Evolutionary conservation across 2,797 vertebrate species (phyloP).

Genomic region (Sciaenops ocellatus): DNA sequence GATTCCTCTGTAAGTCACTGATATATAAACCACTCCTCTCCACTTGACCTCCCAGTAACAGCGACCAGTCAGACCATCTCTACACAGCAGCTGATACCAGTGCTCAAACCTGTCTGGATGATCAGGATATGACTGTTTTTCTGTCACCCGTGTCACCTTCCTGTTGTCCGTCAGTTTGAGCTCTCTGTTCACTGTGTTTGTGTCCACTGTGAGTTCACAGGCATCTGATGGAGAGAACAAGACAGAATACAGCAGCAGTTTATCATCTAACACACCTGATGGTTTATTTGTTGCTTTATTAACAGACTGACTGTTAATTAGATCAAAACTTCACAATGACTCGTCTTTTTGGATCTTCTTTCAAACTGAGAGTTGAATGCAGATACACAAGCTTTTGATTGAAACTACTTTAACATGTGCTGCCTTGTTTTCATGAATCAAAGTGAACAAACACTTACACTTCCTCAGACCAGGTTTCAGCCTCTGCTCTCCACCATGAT

Average conservation of each 20-base stretch:
- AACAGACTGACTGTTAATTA: too few relatives aligned
- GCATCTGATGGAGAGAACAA: slow-evolving; percentile 5
- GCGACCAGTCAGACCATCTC: neutral
- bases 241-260: neutral
- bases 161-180: neutral
- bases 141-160: accelerated
- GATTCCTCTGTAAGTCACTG: slow-evolving; percentile 1
- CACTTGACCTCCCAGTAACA: slow-evolving; percentile 21
- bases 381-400: too few relatives aligned
- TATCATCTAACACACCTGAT: neutral
- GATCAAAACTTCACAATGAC: too few relatives aligned
- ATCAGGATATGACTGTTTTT: neutral
- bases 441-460: slow-evolving; percentile 22
- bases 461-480: slow-evolving; percentile 3
- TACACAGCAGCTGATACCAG: slow-evolving; percentile 16
- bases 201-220: neutral
- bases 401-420: too few relatives aligned
- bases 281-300: too few relatives aligned
- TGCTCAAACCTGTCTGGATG: slow-evolving; percentile 4
- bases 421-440: neutral
- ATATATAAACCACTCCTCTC: accelerated
- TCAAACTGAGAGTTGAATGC: too few relatives aligned
- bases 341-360: too few relatives aligned
- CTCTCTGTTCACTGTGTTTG: neutral
- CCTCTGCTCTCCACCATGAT: slow-evolving; percentile 5